A percentile compares a stretch with the other conserved stretches of the same genome.
phyloP scores from a whole-genome alignment of 2,797 vertebrate species.

The Manis crassicaudata region DNA sequence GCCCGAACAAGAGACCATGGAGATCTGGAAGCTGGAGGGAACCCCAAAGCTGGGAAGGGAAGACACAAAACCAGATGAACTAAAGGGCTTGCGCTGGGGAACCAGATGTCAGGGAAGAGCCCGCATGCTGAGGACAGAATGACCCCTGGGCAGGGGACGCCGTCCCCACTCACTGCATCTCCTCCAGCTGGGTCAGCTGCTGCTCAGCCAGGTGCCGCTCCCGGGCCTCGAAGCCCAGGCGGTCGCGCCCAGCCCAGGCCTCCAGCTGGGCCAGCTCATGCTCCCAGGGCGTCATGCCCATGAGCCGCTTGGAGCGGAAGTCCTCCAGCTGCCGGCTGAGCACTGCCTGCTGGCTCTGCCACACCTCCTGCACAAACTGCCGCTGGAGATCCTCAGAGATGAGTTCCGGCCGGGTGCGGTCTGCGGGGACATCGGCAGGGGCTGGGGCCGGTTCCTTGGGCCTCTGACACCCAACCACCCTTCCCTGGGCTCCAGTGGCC shows the following conservation, averaged over 20 bases:
- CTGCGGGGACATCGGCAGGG: constrained; percentile 75
- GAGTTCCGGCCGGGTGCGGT: constrained; percentile 90
- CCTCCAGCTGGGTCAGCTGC: constrained; percentile 90
- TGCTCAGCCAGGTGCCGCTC: constrained; percentile 92
- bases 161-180: constrained; percentile 90
- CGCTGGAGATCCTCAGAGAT: constrained; percentile 89
- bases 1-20: neutral
- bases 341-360: constrained; percentile 83
- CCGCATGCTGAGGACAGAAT: neutral
- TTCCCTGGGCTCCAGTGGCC: neutral
- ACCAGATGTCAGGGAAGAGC: neutral
- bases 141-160: no score
- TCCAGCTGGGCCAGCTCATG: constrained; percentile 91
- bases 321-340: constrained; percentile 92
- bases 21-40: neutral
- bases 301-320: constrained; percentile 94
- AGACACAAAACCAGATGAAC: constrained; percentile 15
- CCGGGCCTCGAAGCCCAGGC: constrained; percentile 90
- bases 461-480: neutral
- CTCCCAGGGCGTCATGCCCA: constrained; percentile 95
- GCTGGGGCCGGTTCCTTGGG: neutral
- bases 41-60: neutral
- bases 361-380: constrained; percentile 86
- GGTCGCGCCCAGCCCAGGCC: constrained; percentile 89
- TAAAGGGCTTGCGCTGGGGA: neutral